These are phyloP conservation scores for Perognathus longimembris DNA, from an alignment of 2,113 vertebrate genomes.

Conservation along the genomic window DNA sequence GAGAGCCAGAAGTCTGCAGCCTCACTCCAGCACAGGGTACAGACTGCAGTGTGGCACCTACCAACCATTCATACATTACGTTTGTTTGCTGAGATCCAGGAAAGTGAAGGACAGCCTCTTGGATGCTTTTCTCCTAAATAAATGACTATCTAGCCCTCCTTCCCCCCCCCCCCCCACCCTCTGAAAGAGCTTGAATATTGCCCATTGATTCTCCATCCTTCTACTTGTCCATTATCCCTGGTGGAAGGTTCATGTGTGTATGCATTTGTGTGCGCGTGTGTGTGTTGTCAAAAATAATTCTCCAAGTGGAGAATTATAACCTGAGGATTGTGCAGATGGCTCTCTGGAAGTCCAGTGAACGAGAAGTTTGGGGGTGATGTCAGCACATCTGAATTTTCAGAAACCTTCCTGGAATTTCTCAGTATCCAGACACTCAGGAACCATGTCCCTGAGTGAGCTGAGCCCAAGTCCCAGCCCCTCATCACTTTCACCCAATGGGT, in stretches of 20 bases:
- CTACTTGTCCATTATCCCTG: background rate
- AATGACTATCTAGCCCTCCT: background rate
- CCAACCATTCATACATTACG: background rate
- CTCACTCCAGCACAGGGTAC: background rate
- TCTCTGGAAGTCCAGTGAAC: background rate
- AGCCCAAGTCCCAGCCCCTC: background rate
- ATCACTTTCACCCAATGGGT: background rate
- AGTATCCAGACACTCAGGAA: background rate
- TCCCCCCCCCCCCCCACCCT: background rate
- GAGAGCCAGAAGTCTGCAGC: background rate
- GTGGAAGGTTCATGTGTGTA: too few relatives aligned
- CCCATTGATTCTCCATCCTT: background rate
- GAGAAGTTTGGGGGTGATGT: background rate
- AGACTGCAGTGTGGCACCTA: background rate
- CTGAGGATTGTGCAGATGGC: background rate
- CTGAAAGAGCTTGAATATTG: background rate
- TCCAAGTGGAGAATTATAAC: background rate
- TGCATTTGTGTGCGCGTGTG: rapidly evolving
- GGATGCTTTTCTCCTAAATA: background rate
- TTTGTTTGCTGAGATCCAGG: background rate
- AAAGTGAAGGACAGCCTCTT: background rate
- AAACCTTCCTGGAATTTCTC: background rate
- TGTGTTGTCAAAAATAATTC: background rate
- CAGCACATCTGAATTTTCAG: background rate
- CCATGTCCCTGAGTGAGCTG: background rate